Evolutionary conservation across 2,888 invertebrate genomes (phyloP).

Genomic region (Dione juno): DNA sequence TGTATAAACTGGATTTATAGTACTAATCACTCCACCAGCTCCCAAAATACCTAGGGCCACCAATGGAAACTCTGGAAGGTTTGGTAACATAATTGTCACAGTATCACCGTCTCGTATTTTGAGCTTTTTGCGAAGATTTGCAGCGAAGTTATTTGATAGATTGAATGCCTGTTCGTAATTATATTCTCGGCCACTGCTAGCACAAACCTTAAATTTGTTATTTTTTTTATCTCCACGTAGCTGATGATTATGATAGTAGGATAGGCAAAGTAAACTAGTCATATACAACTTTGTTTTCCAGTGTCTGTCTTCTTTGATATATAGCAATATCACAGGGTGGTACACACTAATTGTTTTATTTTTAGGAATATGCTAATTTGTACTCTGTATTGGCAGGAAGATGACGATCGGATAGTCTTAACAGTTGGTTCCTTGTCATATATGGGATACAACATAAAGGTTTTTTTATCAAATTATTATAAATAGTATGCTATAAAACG

Average conservation of each 20-base stretch:
- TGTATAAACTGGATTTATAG: constrained; percentile 90
- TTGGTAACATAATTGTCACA: constrained; percentile 88
- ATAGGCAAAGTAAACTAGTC: too few relatives aligned
- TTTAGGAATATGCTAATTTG: too few relatives aligned
- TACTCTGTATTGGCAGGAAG: too few relatives aligned
- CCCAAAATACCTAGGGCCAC: constrained; percentile 86
- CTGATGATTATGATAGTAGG: too few relatives aligned
- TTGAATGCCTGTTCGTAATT: constrained; percentile 87
- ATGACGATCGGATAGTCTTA: too few relatives aligned
- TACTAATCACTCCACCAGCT: constrained; percentile 87
- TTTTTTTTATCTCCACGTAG: not conserved
- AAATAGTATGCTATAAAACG: too few relatives aligned
- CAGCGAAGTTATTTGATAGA: constrained; percentile 86
- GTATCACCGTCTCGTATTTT: constrained; percentile 86
- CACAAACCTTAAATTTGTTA: constrained; percentile 85
- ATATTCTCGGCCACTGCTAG: constrained; percentile 87
- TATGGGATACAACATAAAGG: too few relatives aligned
- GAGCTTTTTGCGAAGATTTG: constrained; percentile 86
- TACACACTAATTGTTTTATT: too few relatives aligned
- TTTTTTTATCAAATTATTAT: too few relatives aligned
- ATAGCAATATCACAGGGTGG: too few relatives aligned
- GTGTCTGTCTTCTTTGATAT: not conserved
- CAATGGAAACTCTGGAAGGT: constrained; percentile 89
- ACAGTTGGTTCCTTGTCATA: too few relatives aligned
- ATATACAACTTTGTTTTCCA: not conserved